Evolutionary conservation across 2,797 vertebrate species (phyloP).

Genomic region (Amblyraja radiata): DNA sequence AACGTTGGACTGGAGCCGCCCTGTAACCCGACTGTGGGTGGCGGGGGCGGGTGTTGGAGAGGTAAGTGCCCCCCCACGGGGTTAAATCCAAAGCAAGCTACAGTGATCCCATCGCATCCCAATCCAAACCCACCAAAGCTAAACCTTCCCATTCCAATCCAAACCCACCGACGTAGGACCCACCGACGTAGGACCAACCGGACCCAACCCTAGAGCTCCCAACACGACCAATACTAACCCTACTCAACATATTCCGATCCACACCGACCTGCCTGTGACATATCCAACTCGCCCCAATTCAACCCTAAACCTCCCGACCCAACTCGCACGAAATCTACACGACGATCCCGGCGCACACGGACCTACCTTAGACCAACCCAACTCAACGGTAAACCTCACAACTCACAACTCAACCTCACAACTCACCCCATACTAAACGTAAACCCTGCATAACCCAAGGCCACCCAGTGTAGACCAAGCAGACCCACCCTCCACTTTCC

Average conservation of each 20-base stretch:
- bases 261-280: not conserved
- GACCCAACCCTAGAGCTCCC: not conserved
- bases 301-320: not conserved
- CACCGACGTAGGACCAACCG: not conserved
- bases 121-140: not conserved
- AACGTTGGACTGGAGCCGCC: too few relatives aligned
- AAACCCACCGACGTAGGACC: not conserved
- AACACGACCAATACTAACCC: not conserved
- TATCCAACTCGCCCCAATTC: not conserved
- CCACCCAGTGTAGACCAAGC: not conserved
- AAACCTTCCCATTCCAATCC: not conserved
- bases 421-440: not conserved
- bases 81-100: not conserved
- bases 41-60: not conserved
- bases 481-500: not conserved
- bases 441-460: not conserved
- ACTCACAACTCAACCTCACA: not conserved
- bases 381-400: not conserved
- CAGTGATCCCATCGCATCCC: not conserved
- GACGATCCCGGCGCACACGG: not conserved
- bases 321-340: not conserved
- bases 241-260: not conserved
- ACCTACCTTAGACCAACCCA: not conserved
- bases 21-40: not conserved
- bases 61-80: not conserved